Base-by-base conservation (phyloP, 23 tunicate species). In the Halocynthia roretzi region DNA sequence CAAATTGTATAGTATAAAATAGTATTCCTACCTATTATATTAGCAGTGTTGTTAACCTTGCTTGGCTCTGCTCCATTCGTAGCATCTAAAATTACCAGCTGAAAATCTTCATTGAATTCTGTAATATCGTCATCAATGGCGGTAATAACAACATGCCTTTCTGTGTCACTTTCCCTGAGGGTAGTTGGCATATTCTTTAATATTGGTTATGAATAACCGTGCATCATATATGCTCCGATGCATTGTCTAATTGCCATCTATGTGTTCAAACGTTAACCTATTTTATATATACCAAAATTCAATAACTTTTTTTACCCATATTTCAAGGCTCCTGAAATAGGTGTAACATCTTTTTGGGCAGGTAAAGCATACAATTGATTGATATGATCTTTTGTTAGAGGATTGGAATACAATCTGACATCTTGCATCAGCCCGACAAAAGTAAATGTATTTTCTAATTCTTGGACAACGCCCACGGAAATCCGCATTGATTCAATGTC, bases 61-160 rank as follows among this genome's bases (percentile, higher is more conserved):
- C 74, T 64, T 56, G 83, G 52, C 2, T 18, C 80, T 10, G 89
- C 86, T 56, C 84, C 89, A 62, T 83, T 82, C 51, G 70, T 69
- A 6, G 85, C 57, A 75, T 84, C 89, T 31, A 84, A 53, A 7
- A 90, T 61, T 8, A 53, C 51, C 18, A 90, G 70, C 61, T 11
- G 49, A 76, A 90, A 90, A 51, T 61, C 61, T 71, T 90, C 96
- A 70, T 84, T 71, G 56, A 48, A 54, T 70, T 90, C 96, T 7
- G 89, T 90, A 2, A n/a, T 10, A 7, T 8, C 8, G 54, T 90
- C 96, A 70, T 84, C 81, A 19, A 76, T 61, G 44, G 83, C 55
- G 7, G 23, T 48, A 11, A 87, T 10, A 31, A 50, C 70, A 15
- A 78, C 51, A 51, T 51, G 70, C 44, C 44, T 51, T 7, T 68